Base-by-base conservation (phyloP, 2,113 vertebrate species). In the Galbula dea region DNA sequence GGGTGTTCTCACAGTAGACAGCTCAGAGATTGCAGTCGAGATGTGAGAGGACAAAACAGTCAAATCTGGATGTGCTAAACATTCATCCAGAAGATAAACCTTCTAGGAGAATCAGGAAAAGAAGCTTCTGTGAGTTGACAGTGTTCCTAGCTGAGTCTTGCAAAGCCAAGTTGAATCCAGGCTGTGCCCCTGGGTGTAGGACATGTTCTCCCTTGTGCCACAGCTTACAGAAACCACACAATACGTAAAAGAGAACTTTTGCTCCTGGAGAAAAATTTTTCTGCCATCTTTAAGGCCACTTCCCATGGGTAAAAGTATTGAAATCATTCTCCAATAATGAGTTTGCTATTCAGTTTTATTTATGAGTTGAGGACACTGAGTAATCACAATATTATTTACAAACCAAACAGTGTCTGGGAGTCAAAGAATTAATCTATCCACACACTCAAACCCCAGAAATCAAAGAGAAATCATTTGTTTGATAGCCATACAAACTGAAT, bases 321-420 rank as follows among this genome's bases (percentile, higher is more conserved):
- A 75, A 94, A 88, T 73, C 1, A 4, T 74, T 78, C 68, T 86
- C 39, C 66, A 22, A 7, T 79, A 87, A 67, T 23, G 86, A 75
- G 14, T 84, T 91, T 91, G 43, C 37, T 10, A 29, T 76, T 83
- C 71, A 82, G 62, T 85, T 94, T 84, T 86, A 68, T 94, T 88
- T 94, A 76, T 0, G 5, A 77, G 57, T 45, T 57, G 74, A 80
- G 67, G 83, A 67, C 74, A 8, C 34, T 29, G 76, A 80, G 74
- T 76, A 79, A 87, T 88, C 73, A 69, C n/a, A 67, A 46, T 12
- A 8, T 69, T 90, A 46, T 94, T 94, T 83, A 51, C 39, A 72
- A 91, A 94, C 89, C 66, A 89, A 95, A 85, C 49, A 73, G 41
- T 72, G 72, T 68, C 46, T 63, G 71, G 80, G 75, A 89, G 73